Conservation (phyloP, 2,797 vertebrate species). For the Novumbra hubbsi region DNA sequence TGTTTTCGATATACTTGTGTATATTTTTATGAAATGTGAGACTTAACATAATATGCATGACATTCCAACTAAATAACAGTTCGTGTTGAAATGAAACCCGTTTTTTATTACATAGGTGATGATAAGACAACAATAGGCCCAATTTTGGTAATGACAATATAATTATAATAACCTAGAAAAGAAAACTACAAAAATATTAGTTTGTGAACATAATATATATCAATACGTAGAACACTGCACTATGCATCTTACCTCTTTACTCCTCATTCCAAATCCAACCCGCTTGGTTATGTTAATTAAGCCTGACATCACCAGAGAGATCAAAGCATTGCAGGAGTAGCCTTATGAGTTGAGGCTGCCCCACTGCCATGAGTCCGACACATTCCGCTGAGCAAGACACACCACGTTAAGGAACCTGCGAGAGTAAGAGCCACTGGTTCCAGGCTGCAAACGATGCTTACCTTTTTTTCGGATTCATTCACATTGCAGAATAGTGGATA, state of each 20-base stretch:
- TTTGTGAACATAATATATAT: not conserved
- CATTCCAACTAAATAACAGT: too few species aligned
- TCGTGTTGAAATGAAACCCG: not conserved
- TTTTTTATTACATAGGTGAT: not conserved
- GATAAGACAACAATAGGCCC: not conserved
- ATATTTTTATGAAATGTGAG: not conserved
- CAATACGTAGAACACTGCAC: not conserved
- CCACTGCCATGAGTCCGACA: constrained; percentile 46
- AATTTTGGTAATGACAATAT: not conserved
- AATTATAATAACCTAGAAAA: not conserved
- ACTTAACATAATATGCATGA: not conserved
- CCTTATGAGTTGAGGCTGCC: constrained; percentile 69
- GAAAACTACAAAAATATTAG: not conserved
- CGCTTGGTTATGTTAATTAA: constrained; percentile 88
- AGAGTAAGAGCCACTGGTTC: constrained; percentile 12
- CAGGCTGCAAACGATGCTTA: constrained; percentile 62
- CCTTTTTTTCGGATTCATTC: constrained; percentile 59
- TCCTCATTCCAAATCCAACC: constrained; percentile 39
- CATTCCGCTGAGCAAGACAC: constrained; percentile 41
- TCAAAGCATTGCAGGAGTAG: constrained; percentile 76
- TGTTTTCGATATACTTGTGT: not conserved
- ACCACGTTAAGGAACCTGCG: not conserved
- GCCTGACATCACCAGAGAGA: constrained; percentile 86
- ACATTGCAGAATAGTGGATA: constrained; percentile 63
- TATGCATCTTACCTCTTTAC: constrained; percentile 23